Percentiles rank a stretch among this genome's conserved stretches.
Conservation (phyloP, 2,797 vertebrate genomes). For the Sandelia bainsii region DNA sequence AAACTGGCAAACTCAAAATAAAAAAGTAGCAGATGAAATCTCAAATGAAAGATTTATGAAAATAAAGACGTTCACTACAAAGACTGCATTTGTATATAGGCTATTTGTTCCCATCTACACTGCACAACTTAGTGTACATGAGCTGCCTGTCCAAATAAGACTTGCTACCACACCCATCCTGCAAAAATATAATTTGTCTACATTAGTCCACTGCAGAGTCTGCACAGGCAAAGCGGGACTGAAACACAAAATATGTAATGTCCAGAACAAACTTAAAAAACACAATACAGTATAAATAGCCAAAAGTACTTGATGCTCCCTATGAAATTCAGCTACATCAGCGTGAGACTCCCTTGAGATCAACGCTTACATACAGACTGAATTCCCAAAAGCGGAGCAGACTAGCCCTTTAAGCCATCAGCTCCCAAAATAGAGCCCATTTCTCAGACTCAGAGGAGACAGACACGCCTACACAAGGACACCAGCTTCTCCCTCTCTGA, state of each 20-base stretch:
- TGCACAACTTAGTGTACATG: too few relatives aligned
- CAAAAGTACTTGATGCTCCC: neutral
- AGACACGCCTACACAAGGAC: conserved; percentile 54
- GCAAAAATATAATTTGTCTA: too few relatives aligned
- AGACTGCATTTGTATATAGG: too few relatives aligned
- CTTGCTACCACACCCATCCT: too few relatives aligned
- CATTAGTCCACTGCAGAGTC: too few relatives aligned
- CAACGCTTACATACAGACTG: conserved; percentile 13
- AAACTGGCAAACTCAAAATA: neutral
- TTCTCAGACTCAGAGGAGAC: conserved; percentile 50
- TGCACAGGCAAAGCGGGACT: neutral
- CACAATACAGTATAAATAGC: conserved; percentile 30
- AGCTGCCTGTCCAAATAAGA: too few relatives aligned
- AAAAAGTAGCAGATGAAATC: too few relatives aligned
- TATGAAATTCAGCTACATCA: conserved; percentile 40
- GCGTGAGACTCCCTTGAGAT: conserved; percentile 28
- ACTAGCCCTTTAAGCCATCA: conserved; percentile 54
- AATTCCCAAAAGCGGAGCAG: conserved; percentile 28
- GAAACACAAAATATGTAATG: neutral
- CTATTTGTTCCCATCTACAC: too few relatives aligned
- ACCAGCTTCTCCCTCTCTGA: conserved; percentile 33
- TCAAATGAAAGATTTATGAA: too few relatives aligned
- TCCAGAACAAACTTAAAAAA: conserved; percentile 13
- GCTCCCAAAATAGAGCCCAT: conserved; percentile 76
- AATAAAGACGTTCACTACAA: too few relatives aligned